These are phyloP conservation scores for Lacerta viridis DNA, from an alignment of 2,797 vertebrate genomes.

Conservation along the genomic window DNA sequence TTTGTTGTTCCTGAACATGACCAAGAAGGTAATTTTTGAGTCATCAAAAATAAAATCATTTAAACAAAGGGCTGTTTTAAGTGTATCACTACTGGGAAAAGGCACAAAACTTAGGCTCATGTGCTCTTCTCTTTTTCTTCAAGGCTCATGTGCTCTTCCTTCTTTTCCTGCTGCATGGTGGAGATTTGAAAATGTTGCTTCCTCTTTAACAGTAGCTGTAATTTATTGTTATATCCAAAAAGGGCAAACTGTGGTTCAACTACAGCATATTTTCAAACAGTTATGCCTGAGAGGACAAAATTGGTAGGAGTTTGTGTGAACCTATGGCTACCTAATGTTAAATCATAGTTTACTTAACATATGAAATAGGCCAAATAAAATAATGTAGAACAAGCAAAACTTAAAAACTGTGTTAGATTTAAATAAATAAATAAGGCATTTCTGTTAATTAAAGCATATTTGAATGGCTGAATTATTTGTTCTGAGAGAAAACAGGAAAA, in stretches of 20 bases:
- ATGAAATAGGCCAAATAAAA: not conserved
- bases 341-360: not conserved
- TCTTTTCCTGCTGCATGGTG: no score
- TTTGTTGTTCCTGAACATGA: not conserved
- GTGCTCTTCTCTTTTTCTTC: no score
- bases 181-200: no score
- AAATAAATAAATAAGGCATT: conserved; percentile 20
- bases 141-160: not conserved
- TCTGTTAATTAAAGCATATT: not conserved
- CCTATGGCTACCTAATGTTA: not conserved
- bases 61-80: not conserved
- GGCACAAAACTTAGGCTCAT: not conserved
- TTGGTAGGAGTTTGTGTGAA: not conserved
- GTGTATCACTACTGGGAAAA: not conserved
- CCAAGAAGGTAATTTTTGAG: not conserved
- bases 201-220: no score
- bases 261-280: not conserved
- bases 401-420: not conserved
- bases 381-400: conserved; percentile 25
- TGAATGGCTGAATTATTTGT: conserved; percentile 39
- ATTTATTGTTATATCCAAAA: not conserved
- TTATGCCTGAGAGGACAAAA: not conserved
- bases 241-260: not conserved
- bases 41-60: not conserved
- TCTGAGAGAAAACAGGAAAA: not conserved